Base-by-base conservation (phyloP, 1,140 invertebrate genomes). In the Platyscapa corneri region DNA sequence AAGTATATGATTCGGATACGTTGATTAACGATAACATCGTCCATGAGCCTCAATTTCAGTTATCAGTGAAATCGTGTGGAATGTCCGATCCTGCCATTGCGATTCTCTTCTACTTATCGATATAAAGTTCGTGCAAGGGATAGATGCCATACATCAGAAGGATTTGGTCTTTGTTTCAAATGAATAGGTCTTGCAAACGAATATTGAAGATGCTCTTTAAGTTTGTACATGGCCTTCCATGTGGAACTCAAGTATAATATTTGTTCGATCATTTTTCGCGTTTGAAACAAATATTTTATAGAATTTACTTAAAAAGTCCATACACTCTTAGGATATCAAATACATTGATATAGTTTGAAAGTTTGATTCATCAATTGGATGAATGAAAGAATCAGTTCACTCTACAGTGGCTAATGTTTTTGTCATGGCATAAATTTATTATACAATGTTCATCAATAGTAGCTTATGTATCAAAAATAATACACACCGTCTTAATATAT, bases 21-120 rank as follows among this genome's bases (percentile, higher is more conserved):
- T 77, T 83, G 82, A 83, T 83, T 83, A 83, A 83, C 82, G 82
- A 83, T 67, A 77, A 46, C 60, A 64, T 46, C 74, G 60, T n/a
- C 80, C 14, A 42, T 27, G 6, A n/a, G 42, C 39, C 42, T 3
- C 65, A n/a, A 81, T 72, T 27, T 30, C 46, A 32, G 5, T 39
- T 74, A 46, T 0, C 27, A 76, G 34, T 14, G 82, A 83, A 83
- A 83, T 83, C 82, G 39, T 3, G 27, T 34, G 82, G 74, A 77
- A 83, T 37, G 18, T 27, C 67, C 8, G 65, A 53, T 49, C 6
- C 42, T 20, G 39, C 1, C 46, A 14, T 76, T 76, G 39, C 42
- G 74, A 46, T 27, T 77, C n/a, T 77, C 46, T 56, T 76, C 27
- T 8, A 7, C 74, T 78, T 60, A 53, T 67, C 65, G 65, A 67